A percentile compares a stretch with the other conserved stretches of the same genome.
These are phyloP conservation scores for Rhagophthalmus giganteus DNA, from an alignment of 2,888 invertebrate genomes.

Conservation along the genomic window DNA sequence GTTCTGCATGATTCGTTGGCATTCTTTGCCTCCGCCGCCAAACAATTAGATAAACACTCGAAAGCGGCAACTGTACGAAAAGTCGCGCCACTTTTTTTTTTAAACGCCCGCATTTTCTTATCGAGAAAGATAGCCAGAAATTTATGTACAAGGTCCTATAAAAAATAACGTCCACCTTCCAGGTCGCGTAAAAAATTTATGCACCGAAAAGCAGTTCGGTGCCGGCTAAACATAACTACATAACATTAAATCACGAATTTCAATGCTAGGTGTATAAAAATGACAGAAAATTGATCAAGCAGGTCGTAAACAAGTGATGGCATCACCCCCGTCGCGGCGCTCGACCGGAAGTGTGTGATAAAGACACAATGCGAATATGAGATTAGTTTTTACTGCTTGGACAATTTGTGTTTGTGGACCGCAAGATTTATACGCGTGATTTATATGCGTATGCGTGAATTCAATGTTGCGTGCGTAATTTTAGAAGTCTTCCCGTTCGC, in stretches of 20 bases:
- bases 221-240: not conserved
- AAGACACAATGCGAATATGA: slow-evolving; percentile 41
- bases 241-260: slow-evolving; percentile 1
- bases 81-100: too few relatives aligned
- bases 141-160: too few relatives aligned
- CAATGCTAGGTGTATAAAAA: slow-evolving; percentile 13
- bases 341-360: slow-evolving; percentile 46
- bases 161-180: too few relatives aligned
- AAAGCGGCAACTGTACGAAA: too few relatives aligned
- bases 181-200: not conserved
- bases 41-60: too few relatives aligned
- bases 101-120: too few relatives aligned
- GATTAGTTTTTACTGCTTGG: slow-evolving; percentile 41
- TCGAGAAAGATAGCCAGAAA: too few relatives aligned
- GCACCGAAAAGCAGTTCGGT: not conserved
- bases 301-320: slow-evolving; percentile 39
- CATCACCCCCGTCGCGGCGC: slow-evolving; percentile 37
- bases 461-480: too few relatives aligned
- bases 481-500: too few relatives aligned
- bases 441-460: slow-evolving; percentile 29
- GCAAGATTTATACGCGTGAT: slow-evolving; percentile 27
- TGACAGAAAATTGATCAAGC: slow-evolving; percentile 24
- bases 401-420: slow-evolving; percentile 29
- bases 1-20: not conserved
- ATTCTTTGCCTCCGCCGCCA: too few relatives aligned